Evolutionary conservation across 1,140 invertebrate species (phyloP), one percentile per base, ranked within the genome.

Genomic region (Planococcus citri): DNA sequence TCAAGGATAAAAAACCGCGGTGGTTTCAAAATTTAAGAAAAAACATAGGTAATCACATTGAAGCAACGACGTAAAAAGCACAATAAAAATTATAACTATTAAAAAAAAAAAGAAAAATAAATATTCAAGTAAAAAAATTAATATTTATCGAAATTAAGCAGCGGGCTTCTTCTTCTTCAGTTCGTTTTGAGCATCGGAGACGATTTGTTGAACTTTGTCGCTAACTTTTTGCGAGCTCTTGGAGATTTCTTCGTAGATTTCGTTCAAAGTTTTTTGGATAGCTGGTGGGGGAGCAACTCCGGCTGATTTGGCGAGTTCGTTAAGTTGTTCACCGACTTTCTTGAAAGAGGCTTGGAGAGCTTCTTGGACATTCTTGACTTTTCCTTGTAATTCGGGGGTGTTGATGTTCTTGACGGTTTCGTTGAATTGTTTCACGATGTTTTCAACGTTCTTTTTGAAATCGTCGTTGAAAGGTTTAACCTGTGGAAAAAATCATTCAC

Each of bases 361-460:
- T 64, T 64, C 60, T 27, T 64, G 60, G 10, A 51, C 12, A 9
- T 51, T 51, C 3, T 20, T 6, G 41, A n/a, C 12, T 27, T 24
- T 27, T 24, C 10, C 25, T 25, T 64, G 60, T 2, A 25, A 2
- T 25, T 64, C 60, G 10, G 60, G 14, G 20, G 60, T 24, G 60
- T 64, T 64, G 3, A 64, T 3, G 25, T 25, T 24, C 20, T 64
- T 64, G 2, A 64, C 6, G 22, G 21, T 24, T 3, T 64, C 60
- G 21, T 25, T 25, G 60, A 64, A 25, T 64, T 64, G 60, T 64
- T 64, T 64, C 6, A 25, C 10, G 24, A 64, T 4, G 22, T 64
- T 27, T 6, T 64, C 60, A 27, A 64, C 22, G 9, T 64, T 64
- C 60, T 64, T 64, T 27, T 64, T 64, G 10, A 64, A 64, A 6